phyloP scores from a whole-genome alignment of 2,113 vertebrate genomes.

The Centrocercus urophasianus region DNA sequence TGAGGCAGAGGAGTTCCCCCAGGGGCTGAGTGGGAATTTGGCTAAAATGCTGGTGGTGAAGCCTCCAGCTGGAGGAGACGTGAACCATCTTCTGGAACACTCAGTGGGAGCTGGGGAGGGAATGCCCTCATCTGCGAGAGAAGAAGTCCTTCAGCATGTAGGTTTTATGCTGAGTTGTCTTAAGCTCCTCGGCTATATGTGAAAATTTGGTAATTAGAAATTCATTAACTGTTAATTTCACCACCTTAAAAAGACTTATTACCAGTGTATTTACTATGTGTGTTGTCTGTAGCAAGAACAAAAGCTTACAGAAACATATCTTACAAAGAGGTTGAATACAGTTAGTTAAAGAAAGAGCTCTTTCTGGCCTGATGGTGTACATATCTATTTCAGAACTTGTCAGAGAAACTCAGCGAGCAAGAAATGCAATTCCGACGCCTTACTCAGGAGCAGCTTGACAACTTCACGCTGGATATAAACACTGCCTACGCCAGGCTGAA shows the following conservation, averaged over 20 bases:
- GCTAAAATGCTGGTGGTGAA: not conserved
- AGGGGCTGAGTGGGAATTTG: fast-evolving
- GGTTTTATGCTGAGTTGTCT: not conserved
- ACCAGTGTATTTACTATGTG: not conserved
- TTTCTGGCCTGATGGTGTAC: not conserved
- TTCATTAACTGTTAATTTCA: not conserved
- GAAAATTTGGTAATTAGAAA: not conserved
- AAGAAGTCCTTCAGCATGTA: fast-evolving
- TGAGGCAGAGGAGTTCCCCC: not conserved
- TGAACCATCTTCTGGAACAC: not conserved
- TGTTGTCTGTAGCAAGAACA: not conserved
- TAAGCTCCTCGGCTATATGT: not conserved
- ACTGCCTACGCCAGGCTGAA: slow-evolving; percentile 91
- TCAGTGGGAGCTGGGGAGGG: not conserved
- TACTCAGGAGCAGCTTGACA: slow-evolving; percentile 93
- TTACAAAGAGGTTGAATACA: not conserved
- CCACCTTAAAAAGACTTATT: not conserved
- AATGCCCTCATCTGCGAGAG: not conserved
- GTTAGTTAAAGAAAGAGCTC: not conserved
- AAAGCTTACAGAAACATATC: fast-evolving
- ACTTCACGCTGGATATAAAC: slow-evolving; percentile 96
- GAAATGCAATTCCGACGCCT: slow-evolving; percentile 89
- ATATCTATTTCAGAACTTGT: slow-evolving; percentile 79
- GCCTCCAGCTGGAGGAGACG: not conserved
- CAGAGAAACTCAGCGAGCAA: slow-evolving; percentile 88